Base-by-base conservation (phyloP, 2,113 vertebrate genomes). In the Eonycteris spelaea region DNA sequence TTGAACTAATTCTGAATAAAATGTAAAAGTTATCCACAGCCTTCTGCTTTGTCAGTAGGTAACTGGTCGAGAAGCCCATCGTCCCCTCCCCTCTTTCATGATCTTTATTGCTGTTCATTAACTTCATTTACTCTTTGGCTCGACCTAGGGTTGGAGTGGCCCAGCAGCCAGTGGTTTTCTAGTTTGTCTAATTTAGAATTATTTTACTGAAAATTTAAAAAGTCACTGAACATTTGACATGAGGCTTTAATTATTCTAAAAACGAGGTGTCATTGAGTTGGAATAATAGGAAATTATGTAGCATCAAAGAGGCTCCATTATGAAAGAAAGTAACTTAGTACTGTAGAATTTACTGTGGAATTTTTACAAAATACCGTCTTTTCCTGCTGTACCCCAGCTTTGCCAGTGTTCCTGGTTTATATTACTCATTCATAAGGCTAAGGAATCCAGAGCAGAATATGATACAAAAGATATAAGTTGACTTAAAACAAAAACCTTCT, bases 131-230 rank as follows among this genome's bases (percentile, higher is more conserved):
- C 18, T 63, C 71, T 78, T 93, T 85, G 40, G 10, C 55, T 87
- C 30, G 19, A 15, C 48, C 40, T 86, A 53, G 43, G 33, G 26
- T 83, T 75, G 45, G 16, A 78, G n/a, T 59, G 79, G 65, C 22
- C 45, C 33, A 90, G 26, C 15, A 79, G 4, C 40, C 48, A 59
- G 11, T 78, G 53, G 88, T 91, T 94, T 93, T 35, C 48, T 80
- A 86, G 38, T 67, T 93, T 59, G n/a, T 80, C 83, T 80, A 79
- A 68, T 57, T 73, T 90, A 71, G n/a, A 78, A 48, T 51, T 85
- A 30, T 63, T 85, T 90, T 95, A 91, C 70, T 88, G 63, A 83
- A 86, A 68, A 40, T 51, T 93, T 45, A 84, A 92, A 53, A 78
- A 78, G 86, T 73, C 57, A 74, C 51, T 63, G 55, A 96, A 89